Evolutionary conservation across 2,797 vertebrate genomes (phyloP).

Genomic region (Echeneis naucrates): DNA sequence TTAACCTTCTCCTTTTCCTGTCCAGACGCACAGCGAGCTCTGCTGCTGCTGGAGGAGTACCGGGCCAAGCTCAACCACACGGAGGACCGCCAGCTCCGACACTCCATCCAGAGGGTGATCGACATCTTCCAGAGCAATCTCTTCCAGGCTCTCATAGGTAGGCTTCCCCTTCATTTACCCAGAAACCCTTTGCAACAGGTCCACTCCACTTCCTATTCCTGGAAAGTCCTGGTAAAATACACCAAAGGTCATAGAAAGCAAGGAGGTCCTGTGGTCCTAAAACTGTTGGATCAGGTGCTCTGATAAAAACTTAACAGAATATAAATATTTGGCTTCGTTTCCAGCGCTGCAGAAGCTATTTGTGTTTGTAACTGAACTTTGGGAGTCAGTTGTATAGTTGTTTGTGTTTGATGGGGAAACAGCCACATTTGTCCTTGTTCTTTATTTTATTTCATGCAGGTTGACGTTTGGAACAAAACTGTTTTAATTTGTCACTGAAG

Average conservation of each 20-base stretch:
- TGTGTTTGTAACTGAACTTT: too few species aligned
- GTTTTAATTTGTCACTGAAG: neutral
- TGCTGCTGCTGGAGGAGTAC: conserved; percentile 95
- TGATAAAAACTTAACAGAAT: too few species aligned
- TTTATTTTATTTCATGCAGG: too few species aligned
- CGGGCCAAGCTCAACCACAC: conserved; percentile 90
- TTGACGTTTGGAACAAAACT: too few species aligned
- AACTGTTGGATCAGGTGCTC: neutral
- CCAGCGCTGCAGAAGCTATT: too few species aligned
- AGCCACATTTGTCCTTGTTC: too few species aligned
- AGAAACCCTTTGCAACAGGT: neutral
- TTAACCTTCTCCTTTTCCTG: neutral
- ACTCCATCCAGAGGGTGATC: conserved; percentile 96
- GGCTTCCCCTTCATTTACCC: accelerated
- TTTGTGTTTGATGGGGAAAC: too few species aligned
- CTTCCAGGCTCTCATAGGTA: conserved; percentile 98
- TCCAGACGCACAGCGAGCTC: conserved; percentile 93
- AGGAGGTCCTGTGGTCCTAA: neutral
- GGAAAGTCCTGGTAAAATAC: neutral
- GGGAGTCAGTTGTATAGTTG: too few species aligned
- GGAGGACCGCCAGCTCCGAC: conserved; percentile 92
- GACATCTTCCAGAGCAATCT: conserved; percentile 98
- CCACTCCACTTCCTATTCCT: neutral
- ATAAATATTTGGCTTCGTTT: too few species aligned
- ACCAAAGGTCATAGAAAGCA: neutral